These are phyloP conservation scores for Scolopax rusticola DNA, from an alignment of 2,797 vertebrate genomes.

Conservation along the genomic window DNA sequence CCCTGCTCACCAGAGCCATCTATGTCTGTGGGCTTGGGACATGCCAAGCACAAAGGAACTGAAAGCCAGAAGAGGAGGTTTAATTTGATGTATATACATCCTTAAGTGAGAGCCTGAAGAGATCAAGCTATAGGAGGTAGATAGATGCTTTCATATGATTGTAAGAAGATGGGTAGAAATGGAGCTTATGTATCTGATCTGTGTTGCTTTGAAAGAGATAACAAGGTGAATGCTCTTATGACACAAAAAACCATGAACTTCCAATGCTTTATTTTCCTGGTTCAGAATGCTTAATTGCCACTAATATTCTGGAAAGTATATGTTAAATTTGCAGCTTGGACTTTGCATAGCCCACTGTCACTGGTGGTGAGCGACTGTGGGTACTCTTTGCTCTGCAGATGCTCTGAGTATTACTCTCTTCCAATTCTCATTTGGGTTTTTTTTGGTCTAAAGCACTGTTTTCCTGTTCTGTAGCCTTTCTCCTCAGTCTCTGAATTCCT, in stretches of 20 bases:
- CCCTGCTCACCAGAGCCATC: background rate
- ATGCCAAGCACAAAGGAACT: background rate
- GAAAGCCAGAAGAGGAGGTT: background rate
- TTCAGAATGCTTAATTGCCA: background rate
- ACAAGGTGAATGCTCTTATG: background rate
- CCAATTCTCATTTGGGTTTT: background rate
- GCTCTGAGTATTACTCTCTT: rapidly evolving
- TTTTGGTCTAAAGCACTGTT: background rate
- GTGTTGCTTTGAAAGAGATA: background rate
- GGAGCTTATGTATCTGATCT: background rate
- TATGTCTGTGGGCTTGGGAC: background rate
- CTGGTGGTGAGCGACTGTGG: too few relatives aligned
- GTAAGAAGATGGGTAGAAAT: background rate
- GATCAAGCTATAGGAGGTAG: background rate
- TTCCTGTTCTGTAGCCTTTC: background rate
- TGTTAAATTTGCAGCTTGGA: background rate
- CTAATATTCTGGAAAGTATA: background rate
- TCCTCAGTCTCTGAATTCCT: background rate
- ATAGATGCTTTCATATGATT: background rate
- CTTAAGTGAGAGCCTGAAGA: background rate
- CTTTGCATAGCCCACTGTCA: rapidly evolving
- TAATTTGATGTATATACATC: background rate
- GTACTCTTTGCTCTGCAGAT: background rate
- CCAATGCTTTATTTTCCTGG: background rate
- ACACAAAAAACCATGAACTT: background rate